These are phyloP conservation scores for Xerus inauris DNA, from an alignment of 2,113 vertebrate genomes.

Conservation along the genomic window DNA sequence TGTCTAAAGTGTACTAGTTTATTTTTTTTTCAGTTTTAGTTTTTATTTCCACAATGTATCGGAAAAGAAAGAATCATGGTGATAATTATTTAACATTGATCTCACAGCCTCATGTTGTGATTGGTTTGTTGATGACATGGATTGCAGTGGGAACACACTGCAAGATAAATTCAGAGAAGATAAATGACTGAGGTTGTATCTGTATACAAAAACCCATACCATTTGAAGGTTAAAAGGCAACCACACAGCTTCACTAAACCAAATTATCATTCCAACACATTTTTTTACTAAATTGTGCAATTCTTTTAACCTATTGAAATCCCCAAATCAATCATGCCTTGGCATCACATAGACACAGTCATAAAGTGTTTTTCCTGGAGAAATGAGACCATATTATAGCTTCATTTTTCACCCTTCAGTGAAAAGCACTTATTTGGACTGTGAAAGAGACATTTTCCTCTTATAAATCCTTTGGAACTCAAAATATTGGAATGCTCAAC, in stretches of 20 bases:
- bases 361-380: conserved; percentile 25
- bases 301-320: conserved; percentile 16
- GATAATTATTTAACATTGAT: conserved; percentile 18
- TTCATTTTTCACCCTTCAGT: neutral
- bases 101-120: neutral
- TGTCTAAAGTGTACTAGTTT: neutral
- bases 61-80: neutral
- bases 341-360: neutral
- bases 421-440: neutral
- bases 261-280: neutral
- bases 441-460: neutral
- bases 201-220: neutral
- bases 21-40: neutral
- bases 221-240: neutral
- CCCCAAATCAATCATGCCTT: neutral
- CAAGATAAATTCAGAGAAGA: neutral
- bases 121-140: neutral
- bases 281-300: neutral
- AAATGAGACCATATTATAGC: neutral
- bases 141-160: neutral
- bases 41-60: neutral
- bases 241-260: neutral
- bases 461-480: conserved; percentile 30
- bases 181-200: neutral
- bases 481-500: neutral